Conservation (phyloP, 1,140 invertebrate species). For the Drosophila orena region DNA sequence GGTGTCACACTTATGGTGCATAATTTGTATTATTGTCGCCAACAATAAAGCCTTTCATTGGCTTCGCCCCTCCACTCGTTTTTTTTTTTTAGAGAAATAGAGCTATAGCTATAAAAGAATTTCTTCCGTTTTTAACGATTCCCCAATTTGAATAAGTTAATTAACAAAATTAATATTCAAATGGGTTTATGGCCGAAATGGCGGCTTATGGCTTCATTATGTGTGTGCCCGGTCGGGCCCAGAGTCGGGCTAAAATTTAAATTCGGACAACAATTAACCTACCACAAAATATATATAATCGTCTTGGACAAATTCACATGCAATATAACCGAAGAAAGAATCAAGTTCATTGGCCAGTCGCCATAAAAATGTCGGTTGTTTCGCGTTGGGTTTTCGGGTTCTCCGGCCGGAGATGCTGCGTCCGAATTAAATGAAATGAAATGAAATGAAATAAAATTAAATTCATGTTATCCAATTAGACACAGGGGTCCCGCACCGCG, state of each 20-base stretch:
- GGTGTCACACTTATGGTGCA: constrained; percentile 52
- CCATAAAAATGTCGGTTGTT: constrained; percentile 57
- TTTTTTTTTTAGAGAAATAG: constrained; percentile 33
- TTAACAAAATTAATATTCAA: constrained; percentile 83
- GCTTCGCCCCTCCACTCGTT: not conserved
- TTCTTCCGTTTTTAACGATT: constrained; percentile 76
- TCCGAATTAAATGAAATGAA: constrained; percentile 77
- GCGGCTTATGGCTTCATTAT: constrained; percentile 80
- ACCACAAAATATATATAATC: constrained; percentile 58
- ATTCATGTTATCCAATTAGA: constrained; percentile 83
- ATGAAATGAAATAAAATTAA: constrained; percentile 79
- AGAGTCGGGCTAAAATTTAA: constrained; percentile 44
- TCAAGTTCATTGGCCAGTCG: constrained; percentile 73
- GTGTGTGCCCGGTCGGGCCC: constrained; percentile 33
- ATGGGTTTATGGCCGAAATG: constrained; percentile 77
- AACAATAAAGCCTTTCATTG: constrained; percentile 59
- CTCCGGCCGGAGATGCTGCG: constrained; percentile 59
- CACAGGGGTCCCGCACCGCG: constrained; percentile 41
- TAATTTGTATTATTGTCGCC: constrained; percentile 57
- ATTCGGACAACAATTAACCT: constrained; percentile 70
- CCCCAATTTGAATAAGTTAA: constrained; percentile 80
- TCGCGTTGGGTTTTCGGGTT: constrained; percentile 18
- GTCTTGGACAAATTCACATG: constrained; percentile 73
- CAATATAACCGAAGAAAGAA: constrained; percentile 46
- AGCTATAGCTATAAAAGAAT: constrained; percentile 55